These are phyloP conservation scores for Xiphophorus birchmanni DNA, from an alignment of 2,797 vertebrate species.

Conservation along the genomic window DNA sequence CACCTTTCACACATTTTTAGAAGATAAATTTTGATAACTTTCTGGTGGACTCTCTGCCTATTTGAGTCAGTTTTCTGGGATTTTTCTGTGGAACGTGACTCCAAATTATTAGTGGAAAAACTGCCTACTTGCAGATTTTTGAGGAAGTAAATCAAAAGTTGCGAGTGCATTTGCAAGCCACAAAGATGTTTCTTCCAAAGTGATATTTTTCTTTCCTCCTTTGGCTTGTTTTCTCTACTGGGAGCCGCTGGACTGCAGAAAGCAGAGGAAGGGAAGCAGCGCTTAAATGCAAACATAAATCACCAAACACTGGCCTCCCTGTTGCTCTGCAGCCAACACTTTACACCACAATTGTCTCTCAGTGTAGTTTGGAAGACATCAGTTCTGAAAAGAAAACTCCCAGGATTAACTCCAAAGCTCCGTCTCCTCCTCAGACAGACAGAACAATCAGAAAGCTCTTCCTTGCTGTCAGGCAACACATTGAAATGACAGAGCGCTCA, in stretches of 20 bases:
- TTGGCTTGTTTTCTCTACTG: conserved; percentile 12
- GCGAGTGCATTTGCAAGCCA: background rate
- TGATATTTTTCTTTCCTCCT: background rate
- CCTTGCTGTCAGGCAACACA: conserved; percentile 41
- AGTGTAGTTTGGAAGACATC: conserved; percentile 46
- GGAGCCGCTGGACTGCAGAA: conserved; percentile 28
- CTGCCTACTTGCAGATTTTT: background rate
- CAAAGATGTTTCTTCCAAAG: background rate
- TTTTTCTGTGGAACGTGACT: background rate
- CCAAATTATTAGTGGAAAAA: background rate
- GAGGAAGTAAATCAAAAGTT: background rate
- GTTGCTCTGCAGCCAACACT: conserved; percentile 25
- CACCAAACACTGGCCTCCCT: conserved; percentile 32
- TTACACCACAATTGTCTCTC: conserved; percentile 43
- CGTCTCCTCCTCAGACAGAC: conserved; percentile 39
- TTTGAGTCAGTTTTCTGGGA: background rate
- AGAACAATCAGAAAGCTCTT: conserved; percentile 45
- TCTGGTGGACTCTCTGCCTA: background rate
- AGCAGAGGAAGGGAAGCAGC: conserved; percentile 14
- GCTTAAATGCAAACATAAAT: conserved; percentile 51
- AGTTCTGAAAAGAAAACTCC: conserved; percentile 37
- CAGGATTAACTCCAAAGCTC: conserved; percentile 27
- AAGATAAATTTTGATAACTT: background rate
- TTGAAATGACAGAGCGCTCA: conserved; percentile 37
- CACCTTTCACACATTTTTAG: background rate